phyloP scores from a whole-genome alignment of 2,888 invertebrate genomes.

The Muschampia plurimacula region DNA sequence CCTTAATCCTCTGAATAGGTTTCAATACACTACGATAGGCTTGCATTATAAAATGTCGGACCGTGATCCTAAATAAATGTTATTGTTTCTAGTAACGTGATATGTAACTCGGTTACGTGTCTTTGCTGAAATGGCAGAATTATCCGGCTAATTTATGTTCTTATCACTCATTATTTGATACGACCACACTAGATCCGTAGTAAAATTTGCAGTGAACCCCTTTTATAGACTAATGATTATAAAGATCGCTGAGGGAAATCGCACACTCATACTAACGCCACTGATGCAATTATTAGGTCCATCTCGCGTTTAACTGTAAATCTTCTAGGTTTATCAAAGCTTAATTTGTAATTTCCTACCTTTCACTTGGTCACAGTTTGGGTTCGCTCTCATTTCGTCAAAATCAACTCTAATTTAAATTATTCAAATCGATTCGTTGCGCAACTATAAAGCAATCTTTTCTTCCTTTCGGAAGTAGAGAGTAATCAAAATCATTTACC shows the following conservation, averaged over 20 bases:
- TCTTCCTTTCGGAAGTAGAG: constrained; percentile 20
- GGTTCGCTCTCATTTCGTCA: constrained; percentile 52
- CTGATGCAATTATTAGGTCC: not conserved
- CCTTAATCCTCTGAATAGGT: too few relatives aligned
- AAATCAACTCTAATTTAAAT: constrained; percentile 40
- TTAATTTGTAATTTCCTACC: constrained; percentile 42
- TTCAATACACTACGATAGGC: too few relatives aligned
- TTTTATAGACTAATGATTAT: not conserved
- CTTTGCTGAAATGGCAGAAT: too few relatives aligned
- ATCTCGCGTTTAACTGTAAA: constrained; percentile 1
- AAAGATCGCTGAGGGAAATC: not conserved
- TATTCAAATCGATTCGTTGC: constrained; percentile 33
- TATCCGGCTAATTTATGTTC: too few relatives aligned
- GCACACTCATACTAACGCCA: not conserved
- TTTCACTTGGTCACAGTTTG: constrained; percentile 52
- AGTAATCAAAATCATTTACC: constrained; percentile 6
- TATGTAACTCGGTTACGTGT: too few relatives aligned
- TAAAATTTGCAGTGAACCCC: too few relatives aligned
- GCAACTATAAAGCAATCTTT: constrained; percentile 21
- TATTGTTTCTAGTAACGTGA: too few relatives aligned
- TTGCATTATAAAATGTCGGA: too few relatives aligned
- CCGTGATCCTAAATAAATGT: too few relatives aligned
- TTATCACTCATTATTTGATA: too few relatives aligned
- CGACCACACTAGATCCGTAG: too few relatives aligned
- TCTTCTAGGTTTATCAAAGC: not conserved